Percentiles rank a stretch among this genome's conserved stretches.
Conservation (phyloP, 2,113 vertebrate species). For the Corythoichthys intestinalis region DNA sequence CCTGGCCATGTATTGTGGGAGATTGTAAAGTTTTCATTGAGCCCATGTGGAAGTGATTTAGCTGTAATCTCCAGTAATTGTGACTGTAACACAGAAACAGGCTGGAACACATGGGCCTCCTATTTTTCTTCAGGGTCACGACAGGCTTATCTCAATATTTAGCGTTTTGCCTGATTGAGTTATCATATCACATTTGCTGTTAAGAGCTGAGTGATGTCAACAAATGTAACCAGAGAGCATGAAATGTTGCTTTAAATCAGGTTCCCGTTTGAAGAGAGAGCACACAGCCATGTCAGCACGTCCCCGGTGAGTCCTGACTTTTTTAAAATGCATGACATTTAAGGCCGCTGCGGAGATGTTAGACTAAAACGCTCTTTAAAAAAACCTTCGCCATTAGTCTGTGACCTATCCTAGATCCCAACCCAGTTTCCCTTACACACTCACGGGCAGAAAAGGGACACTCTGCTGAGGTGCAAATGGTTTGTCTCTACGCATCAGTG, state of each 20-base stretch:
- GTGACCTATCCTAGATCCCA: slow-evolving; percentile 50
- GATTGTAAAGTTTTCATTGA: slow-evolving; percentile 93
- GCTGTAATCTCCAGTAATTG: slow-evolving; percentile 95
- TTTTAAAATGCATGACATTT: slow-evolving; percentile 62
- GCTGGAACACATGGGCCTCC: slow-evolving; percentile 91
- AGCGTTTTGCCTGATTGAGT: slow-evolving; percentile 95
- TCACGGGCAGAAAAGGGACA: slow-evolving; percentile 40
- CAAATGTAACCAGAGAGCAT: slow-evolving; percentile 88
- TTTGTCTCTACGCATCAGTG: slow-evolving; percentile 59
- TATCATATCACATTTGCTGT: slow-evolving; percentile 95
- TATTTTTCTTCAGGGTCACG: slow-evolving; percentile 66
- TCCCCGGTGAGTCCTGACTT: slow-evolving; percentile 40
- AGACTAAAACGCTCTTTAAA: slow-evolving; percentile 52
- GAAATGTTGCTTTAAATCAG: slow-evolving; percentile 89
- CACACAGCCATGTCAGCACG: slow-evolving; percentile 51
- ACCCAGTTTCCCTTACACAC: slow-evolving; percentile 29
- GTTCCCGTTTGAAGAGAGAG: slow-evolving; percentile 52
- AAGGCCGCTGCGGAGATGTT: slow-evolving; percentile 44
- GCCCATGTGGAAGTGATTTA: slow-evolving; percentile 97
- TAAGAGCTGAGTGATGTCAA: slow-evolving; percentile 72
- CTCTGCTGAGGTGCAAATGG: slow-evolving; percentile 68
- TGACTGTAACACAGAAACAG: slow-evolving; percentile 90
- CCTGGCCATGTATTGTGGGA: slow-evolving; percentile 89
- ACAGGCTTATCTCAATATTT: slow-evolving; percentile 72
- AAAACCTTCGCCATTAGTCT: slow-evolving; percentile 31